Conservation (phyloP, 2,888 invertebrate species). For the Junonia oenone region DNA sequence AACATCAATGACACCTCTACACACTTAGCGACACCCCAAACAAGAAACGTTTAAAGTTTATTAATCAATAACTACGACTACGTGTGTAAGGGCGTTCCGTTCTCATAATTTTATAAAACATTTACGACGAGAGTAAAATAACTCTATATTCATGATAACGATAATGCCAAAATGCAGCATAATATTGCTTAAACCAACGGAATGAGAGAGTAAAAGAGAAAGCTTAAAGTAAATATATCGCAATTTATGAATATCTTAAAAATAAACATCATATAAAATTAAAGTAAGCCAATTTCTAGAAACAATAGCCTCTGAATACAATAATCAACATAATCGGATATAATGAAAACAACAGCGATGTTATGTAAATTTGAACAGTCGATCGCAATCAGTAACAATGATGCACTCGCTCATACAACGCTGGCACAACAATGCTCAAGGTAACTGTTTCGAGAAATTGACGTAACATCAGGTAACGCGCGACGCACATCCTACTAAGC, state of each 20-base stretch:
- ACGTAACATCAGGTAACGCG: constrained; percentile 69
- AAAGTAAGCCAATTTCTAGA: constrained; percentile 40
- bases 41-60: not conserved
- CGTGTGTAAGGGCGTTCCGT: constrained; percentile 32
- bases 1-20: constrained; percentile 31
- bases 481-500: constrained; percentile 61
- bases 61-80: constrained; percentile 22
- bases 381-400: not conserved
- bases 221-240: constrained; percentile 45
- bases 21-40: constrained; percentile 32
- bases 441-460: constrained; percentile 43
- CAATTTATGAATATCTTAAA: constrained; percentile 32
- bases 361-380: constrained; percentile 6
- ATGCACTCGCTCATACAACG: not conserved
- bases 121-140: constrained; percentile 19
- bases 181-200: constrained; percentile 42
- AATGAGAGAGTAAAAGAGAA: constrained; percentile 61
- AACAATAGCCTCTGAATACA: constrained; percentile 35
- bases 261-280: constrained; percentile 46
- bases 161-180: constrained; percentile 20
- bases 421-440: constrained; percentile 15
- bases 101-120: constrained; percentile 22
- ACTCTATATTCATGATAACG: constrained; percentile 23
- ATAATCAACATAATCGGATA: not conserved
- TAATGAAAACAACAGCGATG: constrained; percentile 4